These are phyloP conservation scores for Lycaon pictus DNA, from an alignment of 2,113 vertebrate genomes.

Conservation along the genomic window DNA sequence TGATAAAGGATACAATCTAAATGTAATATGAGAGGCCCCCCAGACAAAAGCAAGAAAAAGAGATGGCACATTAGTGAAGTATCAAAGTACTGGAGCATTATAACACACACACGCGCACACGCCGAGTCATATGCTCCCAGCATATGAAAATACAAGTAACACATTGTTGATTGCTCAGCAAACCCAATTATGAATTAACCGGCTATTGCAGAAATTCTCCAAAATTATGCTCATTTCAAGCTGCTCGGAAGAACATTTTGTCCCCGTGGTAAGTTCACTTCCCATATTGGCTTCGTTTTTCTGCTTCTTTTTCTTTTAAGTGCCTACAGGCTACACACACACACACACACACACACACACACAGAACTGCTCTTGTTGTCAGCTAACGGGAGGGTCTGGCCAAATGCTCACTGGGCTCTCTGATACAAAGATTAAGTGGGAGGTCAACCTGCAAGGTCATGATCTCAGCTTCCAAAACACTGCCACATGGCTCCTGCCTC, in stretches of 20 bases:
- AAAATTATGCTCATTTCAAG: slow-evolving; percentile 77
- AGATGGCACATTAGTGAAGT: slow-evolving; percentile 90
- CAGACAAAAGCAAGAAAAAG: slow-evolving; percentile 91
- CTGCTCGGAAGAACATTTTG: slow-evolving; percentile 72
- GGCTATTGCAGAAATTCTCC: slow-evolving; percentile 57
- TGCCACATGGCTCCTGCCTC: background rate
- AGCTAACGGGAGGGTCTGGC: slow-evolving; percentile 63
- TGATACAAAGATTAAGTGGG: slow-evolving; percentile 80
- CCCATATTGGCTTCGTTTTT: slow-evolving; percentile 49
- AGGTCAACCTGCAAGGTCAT: slow-evolving; percentile 84
- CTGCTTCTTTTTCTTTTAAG: slow-evolving; percentile 65
- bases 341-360: background rate
- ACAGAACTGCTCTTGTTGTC: slow-evolving; percentile 22
- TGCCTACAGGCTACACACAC: slow-evolving; percentile 71
- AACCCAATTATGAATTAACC: slow-evolving; percentile 84
- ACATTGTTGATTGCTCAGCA: slow-evolving; percentile 83
- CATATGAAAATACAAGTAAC: slow-evolving; percentile 87
- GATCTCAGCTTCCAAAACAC: slow-evolving; percentile 79
- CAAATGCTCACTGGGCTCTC: slow-evolving; percentile 76
- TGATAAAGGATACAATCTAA: slow-evolving; percentile 95
- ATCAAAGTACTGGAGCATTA: slow-evolving; percentile 82
- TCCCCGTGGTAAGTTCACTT: slow-evolving; percentile 77
- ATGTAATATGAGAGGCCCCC: slow-evolving; percentile 93
- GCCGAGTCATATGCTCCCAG: slow-evolving; percentile 79
- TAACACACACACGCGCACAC: slow-evolving; percentile 54